phyloP scores from a whole-genome alignment of 2,797 vertebrate species.

The Oreochromis mossambicus region DNA sequence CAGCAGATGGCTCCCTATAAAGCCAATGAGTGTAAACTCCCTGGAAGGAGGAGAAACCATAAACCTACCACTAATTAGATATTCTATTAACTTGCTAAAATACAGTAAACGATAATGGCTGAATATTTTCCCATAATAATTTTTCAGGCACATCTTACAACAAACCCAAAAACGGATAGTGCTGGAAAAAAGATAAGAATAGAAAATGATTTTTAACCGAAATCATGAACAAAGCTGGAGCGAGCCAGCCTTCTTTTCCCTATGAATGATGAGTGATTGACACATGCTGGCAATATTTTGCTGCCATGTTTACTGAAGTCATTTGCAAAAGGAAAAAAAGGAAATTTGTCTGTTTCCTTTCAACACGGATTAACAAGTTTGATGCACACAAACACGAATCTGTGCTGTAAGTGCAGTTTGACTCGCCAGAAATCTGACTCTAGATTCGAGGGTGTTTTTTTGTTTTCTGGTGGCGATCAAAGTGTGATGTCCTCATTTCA shows the following conservation, averaged over 20 bases:
- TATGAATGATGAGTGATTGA: not conserved
- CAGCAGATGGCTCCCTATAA: conserved; percentile 31
- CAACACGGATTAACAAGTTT: not conserved
- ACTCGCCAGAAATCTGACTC: not conserved
- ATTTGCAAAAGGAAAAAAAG: not conserved
- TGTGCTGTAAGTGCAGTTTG: not conserved
- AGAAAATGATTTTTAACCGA: not conserved
- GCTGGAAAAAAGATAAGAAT: not conserved
- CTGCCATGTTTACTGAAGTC: not conserved
- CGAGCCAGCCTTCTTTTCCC: not conserved
- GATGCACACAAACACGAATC: not conserved
- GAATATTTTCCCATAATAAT: not conserved
- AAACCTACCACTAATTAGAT: not conserved
- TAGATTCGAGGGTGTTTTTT: not conserved
- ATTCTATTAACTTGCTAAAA: not conserved
- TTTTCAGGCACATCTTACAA: not conserved
- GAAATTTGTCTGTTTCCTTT: not conserved
- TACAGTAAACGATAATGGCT: not conserved
- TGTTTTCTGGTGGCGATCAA: not conserved
- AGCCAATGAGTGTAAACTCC: not conserved
- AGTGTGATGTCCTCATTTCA: not conserved
- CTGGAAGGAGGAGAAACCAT: not conserved
- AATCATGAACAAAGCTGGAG: not conserved
- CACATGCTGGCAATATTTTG: not conserved
- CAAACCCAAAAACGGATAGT: not conserved